These are phyloP conservation scores for Argynnis bischoffii DNA, from an alignment of 2,888 invertebrate species.

Conservation along the genomic window DNA sequence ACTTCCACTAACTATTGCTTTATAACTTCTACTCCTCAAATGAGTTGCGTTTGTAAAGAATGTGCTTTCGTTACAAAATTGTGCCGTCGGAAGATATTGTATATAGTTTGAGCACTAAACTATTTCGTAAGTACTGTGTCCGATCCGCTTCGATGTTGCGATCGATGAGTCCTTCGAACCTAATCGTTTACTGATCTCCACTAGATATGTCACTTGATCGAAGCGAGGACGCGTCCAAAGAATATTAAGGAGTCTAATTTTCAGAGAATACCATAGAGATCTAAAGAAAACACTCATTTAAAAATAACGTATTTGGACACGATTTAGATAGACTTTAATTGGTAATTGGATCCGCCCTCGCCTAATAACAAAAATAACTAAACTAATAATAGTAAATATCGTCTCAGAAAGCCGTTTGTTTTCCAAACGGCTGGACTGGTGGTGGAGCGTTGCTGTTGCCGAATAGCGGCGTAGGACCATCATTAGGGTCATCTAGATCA, in stretches of 20 bases:
- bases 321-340: neutral
- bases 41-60: neutral
- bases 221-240: constrained; percentile 6
- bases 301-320: neutral
- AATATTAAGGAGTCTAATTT: neutral
- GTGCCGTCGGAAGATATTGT: constrained; percentile 54
- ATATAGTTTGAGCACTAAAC: constrained; percentile 35
- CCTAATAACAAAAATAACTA: constrained; percentile 12
- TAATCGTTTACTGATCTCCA: too few species aligned
- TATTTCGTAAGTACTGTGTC: constrained; percentile 51
- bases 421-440: constrained; percentile 73
- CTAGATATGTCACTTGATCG: neutral
- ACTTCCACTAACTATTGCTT: constrained; percentile 62
- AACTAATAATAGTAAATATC: constrained; percentile 44
- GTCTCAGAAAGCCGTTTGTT: constrained; percentile 77
- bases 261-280: neutral
- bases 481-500: constrained; percentile 83
- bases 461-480: constrained; percentile 74
- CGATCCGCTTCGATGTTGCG: constrained; percentile 27
- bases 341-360: neutral
- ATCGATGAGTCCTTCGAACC: constrained; percentile 22
- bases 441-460: constrained; percentile 71
- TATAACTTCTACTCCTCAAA: constrained; percentile 18
- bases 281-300: neutral
- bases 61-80: constrained; percentile 47